A percentile compares a stretch with the other conserved stretches of the same genome.
Evolutionary conservation across 2,113 vertebrate species (phyloP).

Genomic region (Cephalopholis sonnerati): DNA sequence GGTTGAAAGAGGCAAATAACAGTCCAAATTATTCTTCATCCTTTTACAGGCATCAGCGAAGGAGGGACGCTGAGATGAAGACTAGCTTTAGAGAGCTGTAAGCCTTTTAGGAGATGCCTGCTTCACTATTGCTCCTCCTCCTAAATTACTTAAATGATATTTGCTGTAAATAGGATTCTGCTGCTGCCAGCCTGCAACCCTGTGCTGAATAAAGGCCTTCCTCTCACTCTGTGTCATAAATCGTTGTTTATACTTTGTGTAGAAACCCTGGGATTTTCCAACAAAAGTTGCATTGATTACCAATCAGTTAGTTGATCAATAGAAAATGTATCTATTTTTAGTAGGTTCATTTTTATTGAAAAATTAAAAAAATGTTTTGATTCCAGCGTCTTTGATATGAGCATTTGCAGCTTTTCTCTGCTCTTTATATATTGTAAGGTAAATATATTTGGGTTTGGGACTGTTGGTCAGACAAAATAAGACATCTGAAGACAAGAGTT

Average conservation of each 20-base stretch:
- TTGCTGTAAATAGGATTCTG: constrained; percentile 87
- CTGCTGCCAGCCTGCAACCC: constrained; percentile 58
- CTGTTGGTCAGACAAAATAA: neutral
- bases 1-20: constrained; percentile 82
- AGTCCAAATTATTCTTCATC: constrained; percentile 85
- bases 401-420: neutral
- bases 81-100: constrained; percentile 78
- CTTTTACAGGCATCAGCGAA: constrained; percentile 81
- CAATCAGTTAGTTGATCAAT: neutral
- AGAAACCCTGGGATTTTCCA: neutral
- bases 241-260: constrained; percentile 3
- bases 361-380: neutral
- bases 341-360: neutral
- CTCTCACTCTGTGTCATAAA: constrained; percentile 13
- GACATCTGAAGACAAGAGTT: too few species aligned
- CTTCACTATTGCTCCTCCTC: constrained; percentile 74
- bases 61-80: constrained; percentile 68
- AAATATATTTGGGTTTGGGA: neutral
- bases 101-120: constrained; percentile 84
- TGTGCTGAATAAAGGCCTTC: constrained; percentile 50
- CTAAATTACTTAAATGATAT: constrained; percentile 86
- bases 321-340: neutral
- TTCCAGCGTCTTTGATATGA: neutral
- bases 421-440: neutral
- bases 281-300: neutral